Evolutionary conservation across 2,113 vertebrate genomes (phyloP).

Genomic region (Nerophis ophidion): DNA sequence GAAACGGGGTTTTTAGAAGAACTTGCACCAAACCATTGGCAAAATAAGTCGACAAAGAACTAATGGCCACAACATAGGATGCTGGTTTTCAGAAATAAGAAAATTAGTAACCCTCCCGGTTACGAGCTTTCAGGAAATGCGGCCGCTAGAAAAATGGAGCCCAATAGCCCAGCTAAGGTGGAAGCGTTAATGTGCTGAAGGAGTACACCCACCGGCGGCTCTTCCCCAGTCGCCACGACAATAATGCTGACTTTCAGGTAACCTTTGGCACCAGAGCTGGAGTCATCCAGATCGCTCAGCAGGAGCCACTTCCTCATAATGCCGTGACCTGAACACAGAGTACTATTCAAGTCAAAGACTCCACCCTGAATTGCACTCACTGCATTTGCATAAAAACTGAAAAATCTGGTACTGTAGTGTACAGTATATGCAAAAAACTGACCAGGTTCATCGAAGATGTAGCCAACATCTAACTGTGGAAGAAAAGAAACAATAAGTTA

Average conservation of each 20-base stretch:
- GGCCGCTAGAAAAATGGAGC: too few species aligned
- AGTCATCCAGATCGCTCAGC: conserved; percentile 85
- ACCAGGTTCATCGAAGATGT: conserved; percentile 92
- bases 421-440: conserved; percentile 47
- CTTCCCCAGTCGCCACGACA: conserved; percentile 86
- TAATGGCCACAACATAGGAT: too few species aligned
- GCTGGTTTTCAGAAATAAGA: too few species aligned
- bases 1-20: too few species aligned
- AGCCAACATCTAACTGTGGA: conserved; percentile 87
- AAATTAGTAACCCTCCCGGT: too few species aligned
- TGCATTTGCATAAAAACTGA: too few species aligned
- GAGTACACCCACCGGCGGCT: conserved; percentile 74
- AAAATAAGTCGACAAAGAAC: too few species aligned
- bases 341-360: not conserved
- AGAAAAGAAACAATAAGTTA: not conserved
- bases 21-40: too few species aligned
- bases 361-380: too few species aligned
- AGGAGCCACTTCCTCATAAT: conserved; percentile 95
- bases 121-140: too few species aligned
- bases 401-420: too few species aligned
- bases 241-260: conserved; percentile 97
- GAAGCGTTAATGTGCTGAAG: not conserved
- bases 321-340: conserved; percentile 74
- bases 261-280: conserved; percentile 82
- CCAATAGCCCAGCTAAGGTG: too few species aligned